phyloP scores from a whole-genome alignment of 1,140 invertebrate species.

The Nephila pilipes region DNA sequence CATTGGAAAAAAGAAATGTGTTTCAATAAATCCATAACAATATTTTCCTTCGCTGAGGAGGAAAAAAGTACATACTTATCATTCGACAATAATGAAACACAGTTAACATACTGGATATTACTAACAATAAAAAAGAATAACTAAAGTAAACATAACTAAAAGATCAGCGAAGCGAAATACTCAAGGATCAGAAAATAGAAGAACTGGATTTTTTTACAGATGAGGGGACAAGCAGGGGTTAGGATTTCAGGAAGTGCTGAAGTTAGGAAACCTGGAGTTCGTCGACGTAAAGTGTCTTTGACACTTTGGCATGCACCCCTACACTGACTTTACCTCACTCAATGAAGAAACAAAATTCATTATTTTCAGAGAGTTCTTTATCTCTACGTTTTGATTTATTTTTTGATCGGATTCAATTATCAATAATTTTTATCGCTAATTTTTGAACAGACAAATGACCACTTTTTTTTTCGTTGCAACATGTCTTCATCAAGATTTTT shows the following conservation, averaged over 20 bases:
- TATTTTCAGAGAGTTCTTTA: background rate
- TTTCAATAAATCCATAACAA: too few relatives aligned
- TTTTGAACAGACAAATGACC: too few relatives aligned
- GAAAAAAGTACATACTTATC: too few relatives aligned
- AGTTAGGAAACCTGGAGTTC: background rate
- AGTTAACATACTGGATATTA: too few relatives aligned
- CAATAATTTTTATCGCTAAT: too few relatives aligned
- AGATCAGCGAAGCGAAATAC: background rate
- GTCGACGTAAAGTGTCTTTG: background rate
- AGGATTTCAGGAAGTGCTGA: conserved; percentile 16
- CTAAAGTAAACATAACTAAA: background rate
- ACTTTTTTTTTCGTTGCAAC: too few relatives aligned
- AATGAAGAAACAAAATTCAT: background rate
- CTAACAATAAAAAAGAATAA: background rate
- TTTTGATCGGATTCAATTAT: too few relatives aligned
- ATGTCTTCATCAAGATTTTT: too few relatives aligned
- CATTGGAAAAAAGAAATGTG: too few relatives aligned
- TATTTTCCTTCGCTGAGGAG: too few relatives aligned
- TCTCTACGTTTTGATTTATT: background rate
- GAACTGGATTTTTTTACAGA: too few relatives aligned
- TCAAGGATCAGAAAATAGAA: background rate
- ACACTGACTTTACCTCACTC: background rate
- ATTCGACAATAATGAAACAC: too few relatives aligned
- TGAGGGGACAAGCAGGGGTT: background rate
- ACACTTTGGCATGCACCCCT: background rate